A percentile compares a stretch with the other conserved stretches of the same genome.
Evolutionary conservation across 2,888 invertebrate genomes (phyloP).

Genomic region (Dicyrtomina minuta): DNA sequence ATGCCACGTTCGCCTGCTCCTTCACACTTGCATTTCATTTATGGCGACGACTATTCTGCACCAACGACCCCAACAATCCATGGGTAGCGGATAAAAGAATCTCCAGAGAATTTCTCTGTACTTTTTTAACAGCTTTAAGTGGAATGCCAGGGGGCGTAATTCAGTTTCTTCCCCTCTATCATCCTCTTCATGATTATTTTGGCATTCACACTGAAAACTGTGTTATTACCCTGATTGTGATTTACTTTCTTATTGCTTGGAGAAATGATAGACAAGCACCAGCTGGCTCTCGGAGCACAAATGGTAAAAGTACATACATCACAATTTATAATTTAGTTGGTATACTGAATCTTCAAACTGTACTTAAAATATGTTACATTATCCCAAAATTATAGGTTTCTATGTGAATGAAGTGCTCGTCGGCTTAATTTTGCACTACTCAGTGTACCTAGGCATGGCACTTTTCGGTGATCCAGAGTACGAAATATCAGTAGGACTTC

Average conservation of each 20-base stretch:
- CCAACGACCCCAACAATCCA: conserved; percentile 42
- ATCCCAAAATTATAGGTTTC: conserved; percentile 18
- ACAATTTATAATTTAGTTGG: too few species aligned
- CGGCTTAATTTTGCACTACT: conserved; percentile 65
- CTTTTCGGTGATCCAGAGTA: conserved; percentile 68
- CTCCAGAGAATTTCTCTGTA: conserved; percentile 61
- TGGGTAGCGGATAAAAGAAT: conserved; percentile 54
- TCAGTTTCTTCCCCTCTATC: conserved; percentile 72
- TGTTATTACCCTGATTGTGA: conserved; percentile 65
- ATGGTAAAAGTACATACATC: neutral
- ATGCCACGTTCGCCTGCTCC: conserved; percentile 71
- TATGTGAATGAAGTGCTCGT: conserved; percentile 55
- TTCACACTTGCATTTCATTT: conserved; percentile 70
- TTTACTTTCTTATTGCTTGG: conserved; percentile 65
- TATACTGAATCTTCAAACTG: neutral
- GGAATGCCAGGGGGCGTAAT: conserved; percentile 74
- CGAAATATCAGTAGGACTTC: conserved; percentile 69
- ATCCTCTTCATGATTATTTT: conserved; percentile 71
- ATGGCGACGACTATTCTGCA: conserved; percentile 58
- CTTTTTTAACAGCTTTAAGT: conserved; percentile 64
- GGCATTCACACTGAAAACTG: conserved; percentile 72
- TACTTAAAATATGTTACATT: neutral
- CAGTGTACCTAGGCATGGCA: conserved; percentile 65
- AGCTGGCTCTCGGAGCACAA: conserved; percentile 29
- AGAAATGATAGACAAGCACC: conserved; percentile 62